Conservation (phyloP, 1,140 invertebrate species). For the Diachasmimorpha longicaudata region DNA sequence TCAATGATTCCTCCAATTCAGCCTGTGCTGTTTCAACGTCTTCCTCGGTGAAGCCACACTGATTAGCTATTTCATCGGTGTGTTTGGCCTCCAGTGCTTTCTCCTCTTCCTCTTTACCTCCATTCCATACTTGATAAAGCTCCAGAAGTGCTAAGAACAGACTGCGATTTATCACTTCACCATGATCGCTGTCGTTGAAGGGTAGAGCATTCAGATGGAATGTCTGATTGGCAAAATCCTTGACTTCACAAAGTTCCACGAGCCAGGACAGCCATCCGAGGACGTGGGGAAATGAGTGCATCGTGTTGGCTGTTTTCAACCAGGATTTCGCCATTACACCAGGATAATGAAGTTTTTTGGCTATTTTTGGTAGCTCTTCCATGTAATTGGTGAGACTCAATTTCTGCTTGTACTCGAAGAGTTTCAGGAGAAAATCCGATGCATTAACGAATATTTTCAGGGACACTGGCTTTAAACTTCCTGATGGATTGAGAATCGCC, state of each 20-base stretch:
- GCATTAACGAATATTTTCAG: constrained; percentile 54
- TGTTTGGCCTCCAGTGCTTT: constrained; percentile 35
- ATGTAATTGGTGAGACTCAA: constrained; percentile 50
- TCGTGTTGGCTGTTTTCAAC: constrained; percentile 66
- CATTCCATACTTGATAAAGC: constrained; percentile 39
- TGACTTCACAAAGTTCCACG: constrained; percentile 55
- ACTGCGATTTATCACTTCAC: constrained; percentile 32
- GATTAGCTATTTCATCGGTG: constrained; percentile 34
- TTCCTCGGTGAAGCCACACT: constrained; percentile 36
- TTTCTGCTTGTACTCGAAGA: constrained; percentile 40
- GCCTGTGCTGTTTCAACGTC: constrained; percentile 13
- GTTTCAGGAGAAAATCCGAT: constrained; percentile 40
- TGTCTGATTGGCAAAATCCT: constrained; percentile 13
- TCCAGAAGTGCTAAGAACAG: constrained; percentile 38
- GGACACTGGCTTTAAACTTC: constrained; percentile 50
- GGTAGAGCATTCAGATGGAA: constrained; percentile 41
- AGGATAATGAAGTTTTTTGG: constrained; percentile 65
- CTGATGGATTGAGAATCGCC: constrained; percentile 45
- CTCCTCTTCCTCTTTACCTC: constrained; percentile 46
- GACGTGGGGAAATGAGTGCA: constrained; percentile 66
- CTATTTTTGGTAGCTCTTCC: constrained; percentile 61
- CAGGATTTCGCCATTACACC: constrained; percentile 66
- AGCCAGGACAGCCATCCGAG: constrained; percentile 66
- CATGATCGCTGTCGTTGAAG: constrained; percentile 32
- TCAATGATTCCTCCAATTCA: constrained; percentile 28